Evolutionary conservation across 2,113 vertebrate genomes (phyloP), one percentile per base, ranked within the genome.

Genomic region (Desmodus rotundus): DNA sequence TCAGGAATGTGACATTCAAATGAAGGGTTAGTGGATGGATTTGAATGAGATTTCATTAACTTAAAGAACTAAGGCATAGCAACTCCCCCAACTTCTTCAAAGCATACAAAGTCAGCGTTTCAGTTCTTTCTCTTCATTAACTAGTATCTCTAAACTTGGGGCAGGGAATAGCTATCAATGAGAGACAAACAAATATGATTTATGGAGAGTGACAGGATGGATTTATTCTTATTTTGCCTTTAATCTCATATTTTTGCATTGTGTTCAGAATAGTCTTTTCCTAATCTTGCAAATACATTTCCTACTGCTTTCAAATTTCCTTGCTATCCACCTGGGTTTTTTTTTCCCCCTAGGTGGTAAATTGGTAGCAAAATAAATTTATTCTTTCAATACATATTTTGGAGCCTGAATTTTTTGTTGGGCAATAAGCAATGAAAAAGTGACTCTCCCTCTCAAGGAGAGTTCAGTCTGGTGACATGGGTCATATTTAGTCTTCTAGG

Each of bases 1-100:
- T 96, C 94, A 80, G 70, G 68, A 95, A 92, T 36, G 78, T 96
- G 96, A 73, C 85, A 91, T 95, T 63, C 89, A 90, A 89, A 91
- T 92, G 92, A 87, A 86, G 82, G 6, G 52, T 65, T 26, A 31
- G 50, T 74, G 72, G 50, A 63, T 97, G 36, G 38, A 43, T 41
- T 47, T 96, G 61, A 85, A 56, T 28, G 95, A 92, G 82, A 73
- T 93, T 96, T 92, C 20, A 67, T 36, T 89, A 86, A 58, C 52
- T 83, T 74, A 97, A 67, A 95, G 72, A 96, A 96, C 47, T 7
- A 84, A 95, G 41, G 43, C 68, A 89, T 43, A 91, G 45, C 73
- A 58, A 72, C 38, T 43, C 8, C 31, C 24, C 26, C 19, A 89
- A 4, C 52, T 97, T 83, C 77, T 89, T 43, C 13, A 88, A 61